Conservation (phyloP, 2,888 invertebrate species). For the Choreutis nemorana region DNA sequence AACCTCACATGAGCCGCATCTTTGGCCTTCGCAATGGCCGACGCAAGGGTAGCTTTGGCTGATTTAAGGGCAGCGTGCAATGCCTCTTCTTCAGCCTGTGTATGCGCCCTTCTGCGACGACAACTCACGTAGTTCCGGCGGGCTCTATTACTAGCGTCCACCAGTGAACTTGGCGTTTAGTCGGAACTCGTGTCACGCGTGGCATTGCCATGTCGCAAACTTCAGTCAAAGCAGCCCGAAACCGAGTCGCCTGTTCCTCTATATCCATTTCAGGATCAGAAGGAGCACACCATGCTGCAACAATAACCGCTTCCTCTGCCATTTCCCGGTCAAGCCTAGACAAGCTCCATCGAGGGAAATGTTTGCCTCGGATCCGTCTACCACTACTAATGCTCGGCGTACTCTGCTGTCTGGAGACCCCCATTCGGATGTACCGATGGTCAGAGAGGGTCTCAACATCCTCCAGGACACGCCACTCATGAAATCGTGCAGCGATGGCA, state of each 20-base stretch:
- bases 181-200: neutral
- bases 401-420: too few relatives aligned
- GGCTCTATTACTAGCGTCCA: neutral
- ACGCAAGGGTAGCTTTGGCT: neutral
- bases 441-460: too few relatives aligned
- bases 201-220: neutral
- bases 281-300: neutral
- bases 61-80: too few relatives aligned
- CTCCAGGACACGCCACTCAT: too few relatives aligned
- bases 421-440: too few relatives aligned
- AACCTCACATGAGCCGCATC: neutral
- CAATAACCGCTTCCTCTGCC: neutral
- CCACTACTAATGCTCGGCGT: neutral
- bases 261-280: neutral
- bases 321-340: neutral
- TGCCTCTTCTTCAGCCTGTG: neutral
- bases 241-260: neutral
- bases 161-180: neutral
- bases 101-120: neutral
- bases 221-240: neutral
- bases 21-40: constrained; percentile 4
- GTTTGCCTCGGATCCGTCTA: neutral
- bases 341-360: neutral
- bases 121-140: neutral
- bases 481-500: too few relatives aligned